Conservation (phyloP, 2,888 invertebrate species). For the Caenorhabditis doughertyi region DNA sequence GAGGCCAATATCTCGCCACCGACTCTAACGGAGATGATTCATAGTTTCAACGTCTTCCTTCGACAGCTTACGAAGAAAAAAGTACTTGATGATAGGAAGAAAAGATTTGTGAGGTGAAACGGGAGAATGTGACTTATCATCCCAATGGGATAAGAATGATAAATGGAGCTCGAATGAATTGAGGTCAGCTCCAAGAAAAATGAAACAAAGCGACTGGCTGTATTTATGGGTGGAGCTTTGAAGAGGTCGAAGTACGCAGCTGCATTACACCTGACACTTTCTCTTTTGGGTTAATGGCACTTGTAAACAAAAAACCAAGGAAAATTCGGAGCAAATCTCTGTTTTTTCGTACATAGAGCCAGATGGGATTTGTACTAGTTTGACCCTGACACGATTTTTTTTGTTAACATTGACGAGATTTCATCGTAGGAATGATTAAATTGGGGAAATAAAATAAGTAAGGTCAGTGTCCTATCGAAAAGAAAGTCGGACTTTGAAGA, state of each 20-base stretch:
- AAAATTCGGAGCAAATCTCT: constrained; percentile 3
- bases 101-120: constrained; percentile 26
- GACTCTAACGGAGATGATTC: constrained; percentile 27
- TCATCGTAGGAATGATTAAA: no score
- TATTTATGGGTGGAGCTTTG: neutral
- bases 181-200: neutral
- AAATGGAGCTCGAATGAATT: constrained; percentile 6
- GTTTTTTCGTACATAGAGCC: neutral
- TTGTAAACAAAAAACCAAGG: neutral
- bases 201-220: neutral
- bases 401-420: no score
- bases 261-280: constrained; percentile 12
- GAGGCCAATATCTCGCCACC: neutral
- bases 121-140: constrained; percentile 4
- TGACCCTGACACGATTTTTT: no score
- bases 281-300: neutral
- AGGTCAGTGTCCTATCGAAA: no score
- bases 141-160: constrained; percentile 17
- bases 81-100: constrained; percentile 16
- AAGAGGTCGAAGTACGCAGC: constrained; percentile 26
- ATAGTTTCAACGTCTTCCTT: constrained; percentile 10
- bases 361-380: no score
- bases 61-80: constrained; percentile 12
- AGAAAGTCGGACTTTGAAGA: no score
- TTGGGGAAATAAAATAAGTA: no score